phyloP scores from a whole-genome alignment of 2,888 invertebrate species.

The Tachina lurida region DNA sequence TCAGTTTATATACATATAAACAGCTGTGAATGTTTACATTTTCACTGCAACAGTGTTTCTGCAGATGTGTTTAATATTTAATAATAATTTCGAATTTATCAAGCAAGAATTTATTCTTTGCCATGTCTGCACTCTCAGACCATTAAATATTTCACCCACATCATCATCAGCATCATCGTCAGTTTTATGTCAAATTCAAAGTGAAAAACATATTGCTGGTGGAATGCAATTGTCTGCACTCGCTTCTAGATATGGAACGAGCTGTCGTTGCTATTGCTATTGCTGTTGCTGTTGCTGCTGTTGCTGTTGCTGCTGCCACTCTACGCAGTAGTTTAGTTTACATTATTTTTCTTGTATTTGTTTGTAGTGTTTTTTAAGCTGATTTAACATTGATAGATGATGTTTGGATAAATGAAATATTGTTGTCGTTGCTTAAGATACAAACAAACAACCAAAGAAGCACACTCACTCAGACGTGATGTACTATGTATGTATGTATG shows the following conservation, averaged over 20 bases:
- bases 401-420: constrained; percentile 67
- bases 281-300: background rate
- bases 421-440: constrained; percentile 47
- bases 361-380: constrained; percentile 29
- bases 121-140: background rate
- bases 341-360: constrained; percentile 6
- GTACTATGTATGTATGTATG: too few species aligned
- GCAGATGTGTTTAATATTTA: background rate
- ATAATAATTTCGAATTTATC: background rate
- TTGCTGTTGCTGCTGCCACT: constrained; percentile 13
- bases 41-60: too few species aligned
- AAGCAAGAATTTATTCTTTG: constrained; percentile 6
- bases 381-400: constrained; percentile 67
- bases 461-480: constrained; percentile 4
- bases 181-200: constrained; percentile 52
- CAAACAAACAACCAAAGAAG: constrained; percentile 37
- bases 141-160: constrained; percentile 61
- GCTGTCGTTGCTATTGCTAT: background rate
- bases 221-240: constrained; percentile 33
- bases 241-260: background rate
- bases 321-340: constrained; percentile 53
- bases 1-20: too few species aligned
- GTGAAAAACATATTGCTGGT: constrained; percentile 41
- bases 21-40: too few species aligned
- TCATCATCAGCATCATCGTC: constrained; percentile 34